A percentile compares a stretch with the other conserved stretches of the same genome.
Conservation (phyloP, 1,140 invertebrate genomes). For the Achatina immaculata region DNA sequence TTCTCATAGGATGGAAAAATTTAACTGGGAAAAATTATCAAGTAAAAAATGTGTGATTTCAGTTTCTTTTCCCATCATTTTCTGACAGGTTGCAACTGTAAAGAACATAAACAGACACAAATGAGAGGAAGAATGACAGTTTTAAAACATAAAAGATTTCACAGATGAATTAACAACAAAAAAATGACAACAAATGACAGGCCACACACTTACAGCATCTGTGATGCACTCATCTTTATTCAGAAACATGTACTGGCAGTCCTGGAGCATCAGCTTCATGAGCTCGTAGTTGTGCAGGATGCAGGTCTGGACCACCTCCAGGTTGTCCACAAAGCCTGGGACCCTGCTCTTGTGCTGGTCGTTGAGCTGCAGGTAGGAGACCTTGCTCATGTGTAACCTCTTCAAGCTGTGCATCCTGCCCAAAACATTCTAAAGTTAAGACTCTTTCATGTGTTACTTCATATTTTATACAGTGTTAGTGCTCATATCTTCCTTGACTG, state of each 20-base stretch:
- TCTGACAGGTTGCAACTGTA: too few species aligned
- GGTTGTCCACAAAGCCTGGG: slow-evolving; percentile 81
- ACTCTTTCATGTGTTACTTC: background rate
- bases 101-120: too few species aligned
- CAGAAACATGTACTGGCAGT: slow-evolving; percentile 87
- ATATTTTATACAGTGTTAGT: background rate
- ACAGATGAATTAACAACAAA: background rate
- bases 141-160: too few species aligned
- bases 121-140: too few species aligned
- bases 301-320: slow-evolving; percentile 82
- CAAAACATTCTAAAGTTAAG: background rate
- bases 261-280: slow-evolving; percentile 85
- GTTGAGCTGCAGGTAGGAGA: slow-evolving; percentile 78
- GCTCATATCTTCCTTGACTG: too few species aligned
- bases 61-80: too few species aligned
- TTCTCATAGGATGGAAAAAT: too few species aligned
- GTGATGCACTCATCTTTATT: slow-evolving; percentile 75
- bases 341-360: slow-evolving; percentile 82
- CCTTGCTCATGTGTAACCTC: slow-evolving; percentile 31
- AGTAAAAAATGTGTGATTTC: too few species aligned
- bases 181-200: slow-evolving; percentile 12
- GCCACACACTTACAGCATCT: slow-evolving; percentile 43
- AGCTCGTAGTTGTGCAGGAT: slow-evolving; percentile 88
- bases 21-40: too few species aligned
- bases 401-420: slow-evolving; percentile 29